Conservation (phyloP, 2,888 invertebrate species). For the Beris chalybata region DNA sequence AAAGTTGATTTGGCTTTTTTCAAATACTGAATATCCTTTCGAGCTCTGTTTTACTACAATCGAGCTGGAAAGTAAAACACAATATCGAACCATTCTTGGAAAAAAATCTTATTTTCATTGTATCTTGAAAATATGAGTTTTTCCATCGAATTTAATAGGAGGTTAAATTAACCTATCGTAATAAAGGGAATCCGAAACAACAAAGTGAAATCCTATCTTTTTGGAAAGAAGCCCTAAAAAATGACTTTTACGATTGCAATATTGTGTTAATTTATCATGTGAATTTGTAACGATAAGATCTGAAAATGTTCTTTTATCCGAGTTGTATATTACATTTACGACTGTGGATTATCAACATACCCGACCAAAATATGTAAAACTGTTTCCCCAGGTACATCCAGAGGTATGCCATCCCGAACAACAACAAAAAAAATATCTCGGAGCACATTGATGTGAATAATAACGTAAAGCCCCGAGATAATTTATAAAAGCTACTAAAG, state of each 20-base stretch:
- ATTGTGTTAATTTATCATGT: slow-evolving; percentile 18
- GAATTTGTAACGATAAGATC: slow-evolving; percentile 20
- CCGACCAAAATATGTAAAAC: slow-evolving; percentile 18
- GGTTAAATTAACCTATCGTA: too few species aligned
- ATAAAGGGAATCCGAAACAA: too few species aligned
- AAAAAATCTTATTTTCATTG: too few species aligned
- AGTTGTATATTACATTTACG: slow-evolving; percentile 15
- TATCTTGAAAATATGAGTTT: too few species aligned
- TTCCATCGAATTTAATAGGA: too few species aligned
- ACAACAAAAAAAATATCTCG: slow-evolving; percentile 9
- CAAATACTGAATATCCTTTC: too few species aligned
- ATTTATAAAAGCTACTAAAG: slow-evolving; percentile 27
- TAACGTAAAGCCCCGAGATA: slow-evolving; percentile 24
- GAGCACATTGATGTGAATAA: slow-evolving; percentile 27
- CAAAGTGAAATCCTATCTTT: too few species aligned
- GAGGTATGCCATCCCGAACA: neutral
- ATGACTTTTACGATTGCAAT: slow-evolving; percentile 10
- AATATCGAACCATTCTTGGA: too few species aligned
- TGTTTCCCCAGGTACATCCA: slow-evolving; percentile 6
- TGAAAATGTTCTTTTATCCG: neutral
- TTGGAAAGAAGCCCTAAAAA: neutral
- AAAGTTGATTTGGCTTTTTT: too few species aligned
- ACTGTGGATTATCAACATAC: slow-evolving; percentile 15
- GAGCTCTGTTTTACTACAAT: too few species aligned
- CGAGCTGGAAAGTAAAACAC: too few species aligned